These are phyloP conservation scores for Caiman crocodilus DNA, from an alignment of 2,797 vertebrate species.

Conservation along the genomic window DNA sequence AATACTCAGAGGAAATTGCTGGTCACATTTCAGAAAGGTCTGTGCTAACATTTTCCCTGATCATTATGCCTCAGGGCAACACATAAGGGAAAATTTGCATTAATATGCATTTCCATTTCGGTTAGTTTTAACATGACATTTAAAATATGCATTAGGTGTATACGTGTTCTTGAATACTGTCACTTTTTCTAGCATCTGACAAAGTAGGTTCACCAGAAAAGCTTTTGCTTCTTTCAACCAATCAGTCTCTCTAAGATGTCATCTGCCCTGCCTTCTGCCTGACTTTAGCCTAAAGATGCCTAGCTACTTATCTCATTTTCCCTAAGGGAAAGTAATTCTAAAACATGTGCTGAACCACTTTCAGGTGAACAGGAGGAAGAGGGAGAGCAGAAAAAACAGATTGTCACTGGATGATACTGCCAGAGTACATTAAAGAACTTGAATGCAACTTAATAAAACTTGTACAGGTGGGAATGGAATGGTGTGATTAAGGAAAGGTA, in stretches of 20 bases:
- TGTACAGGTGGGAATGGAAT: background rate
- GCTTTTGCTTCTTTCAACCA: no score
- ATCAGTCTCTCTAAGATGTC: no score
- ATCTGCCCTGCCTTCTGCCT: no score
- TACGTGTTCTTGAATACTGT: background rate
- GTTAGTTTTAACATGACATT: background rate
- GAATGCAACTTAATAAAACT: background rate
- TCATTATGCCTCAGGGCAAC: background rate
- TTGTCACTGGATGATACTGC: background rate
- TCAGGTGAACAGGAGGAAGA: background rate
- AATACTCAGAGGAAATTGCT: background rate
- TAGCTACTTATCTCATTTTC: no score
- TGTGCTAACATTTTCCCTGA: background rate
- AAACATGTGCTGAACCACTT: background rate
- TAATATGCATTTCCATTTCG: background rate
- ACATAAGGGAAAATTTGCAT: background rate
- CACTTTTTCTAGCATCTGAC: background rate
- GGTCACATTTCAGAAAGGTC: background rate
- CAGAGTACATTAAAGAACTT: background rate
- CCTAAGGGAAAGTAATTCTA: background rate
- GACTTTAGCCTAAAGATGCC: no score
- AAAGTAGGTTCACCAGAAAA: no score
- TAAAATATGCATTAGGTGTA: background rate
- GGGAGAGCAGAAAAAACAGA: background rate
- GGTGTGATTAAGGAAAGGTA: rapidly evolving